phyloP scores from a whole-genome alignment of 1,140 invertebrate species.

The Venustaconcha ellipsiformis region DNA sequence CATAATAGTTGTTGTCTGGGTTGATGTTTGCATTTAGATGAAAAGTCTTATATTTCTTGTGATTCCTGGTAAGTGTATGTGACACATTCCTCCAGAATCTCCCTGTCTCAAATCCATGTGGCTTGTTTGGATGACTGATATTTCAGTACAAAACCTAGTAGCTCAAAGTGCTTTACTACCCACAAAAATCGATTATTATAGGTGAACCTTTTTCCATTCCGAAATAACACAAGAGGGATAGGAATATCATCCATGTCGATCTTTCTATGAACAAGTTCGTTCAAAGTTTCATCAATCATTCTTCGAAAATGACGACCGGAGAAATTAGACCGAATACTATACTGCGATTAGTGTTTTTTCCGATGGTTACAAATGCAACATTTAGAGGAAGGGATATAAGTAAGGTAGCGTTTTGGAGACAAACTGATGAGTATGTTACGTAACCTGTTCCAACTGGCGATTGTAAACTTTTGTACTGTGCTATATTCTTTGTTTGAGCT shows the following conservation, averaged over 20 bases:
- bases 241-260: not conserved
- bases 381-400: too few relatives aligned
- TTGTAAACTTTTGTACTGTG: too few relatives aligned
- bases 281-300: conserved; percentile 18
- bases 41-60: too few relatives aligned
- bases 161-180: conserved; percentile 1
- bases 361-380: too few relatives aligned
- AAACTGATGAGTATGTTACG: too few relatives aligned
- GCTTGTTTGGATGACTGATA: not conserved
- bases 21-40: too few relatives aligned
- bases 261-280: conserved; percentile 34
- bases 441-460: too few relatives aligned
- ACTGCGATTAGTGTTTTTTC: too few relatives aligned
- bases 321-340: too few relatives aligned
- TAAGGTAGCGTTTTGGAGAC: too few relatives aligned
- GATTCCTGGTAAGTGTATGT: not conserved
- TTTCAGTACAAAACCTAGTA: not conserved
- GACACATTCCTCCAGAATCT: not conserved
- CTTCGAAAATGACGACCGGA: conserved; percentile 19
- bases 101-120: not conserved
- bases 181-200: not conserved
- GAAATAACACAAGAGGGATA: not conserved
- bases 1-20: too few relatives aligned
- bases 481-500: too few relatives aligned
- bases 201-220: conserved; percentile 4